phyloP scores from a whole-genome alignment of 2,113 vertebrate species.

The Collichthys lucidus region DNA sequence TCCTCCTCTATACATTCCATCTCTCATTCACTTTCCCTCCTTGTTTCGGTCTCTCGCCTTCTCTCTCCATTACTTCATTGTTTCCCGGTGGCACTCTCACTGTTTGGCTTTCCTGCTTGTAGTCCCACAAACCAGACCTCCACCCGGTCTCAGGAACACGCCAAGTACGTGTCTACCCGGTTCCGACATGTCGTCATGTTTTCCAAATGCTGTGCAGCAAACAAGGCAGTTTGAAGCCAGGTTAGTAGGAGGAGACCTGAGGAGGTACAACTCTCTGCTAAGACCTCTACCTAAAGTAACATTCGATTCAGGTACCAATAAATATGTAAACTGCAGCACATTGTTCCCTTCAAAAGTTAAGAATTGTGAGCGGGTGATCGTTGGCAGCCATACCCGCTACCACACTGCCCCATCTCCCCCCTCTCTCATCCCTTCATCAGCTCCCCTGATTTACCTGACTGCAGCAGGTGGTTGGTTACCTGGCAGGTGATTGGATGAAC shows the following conservation, averaged over 20 bases:
- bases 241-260: slow-evolving; percentile 34
- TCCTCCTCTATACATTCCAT: slow-evolving; percentile 44
- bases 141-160: slow-evolving; percentile 62
- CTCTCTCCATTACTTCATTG: slow-evolving; percentile 78
- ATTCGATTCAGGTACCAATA: neutral
- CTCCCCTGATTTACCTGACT: no score
- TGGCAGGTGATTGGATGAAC: no score
- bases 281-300: neutral
- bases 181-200: slow-evolving; percentile 71
- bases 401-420: neutral
- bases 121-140: slow-evolving; percentile 37
- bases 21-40: slow-evolving; percentile 36
- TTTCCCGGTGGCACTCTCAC: slow-evolving; percentile 60
- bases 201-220: slow-evolving; percentile 75
- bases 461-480: no score
- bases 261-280: neutral
- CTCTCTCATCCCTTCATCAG: no score
- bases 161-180: slow-evolving; percentile 32
- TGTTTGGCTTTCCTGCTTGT: slow-evolving; percentile 71
- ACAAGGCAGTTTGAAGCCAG: slow-evolving; percentile 48
- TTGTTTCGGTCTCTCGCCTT: slow-evolving; percentile 6
- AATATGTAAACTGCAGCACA: neutral
- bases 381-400: neutral
- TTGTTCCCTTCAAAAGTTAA: neutral
- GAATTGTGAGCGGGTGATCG: neutral